Conservation (phyloP, 1,140 invertebrate species). For the Habropoda laboriosa region DNA sequence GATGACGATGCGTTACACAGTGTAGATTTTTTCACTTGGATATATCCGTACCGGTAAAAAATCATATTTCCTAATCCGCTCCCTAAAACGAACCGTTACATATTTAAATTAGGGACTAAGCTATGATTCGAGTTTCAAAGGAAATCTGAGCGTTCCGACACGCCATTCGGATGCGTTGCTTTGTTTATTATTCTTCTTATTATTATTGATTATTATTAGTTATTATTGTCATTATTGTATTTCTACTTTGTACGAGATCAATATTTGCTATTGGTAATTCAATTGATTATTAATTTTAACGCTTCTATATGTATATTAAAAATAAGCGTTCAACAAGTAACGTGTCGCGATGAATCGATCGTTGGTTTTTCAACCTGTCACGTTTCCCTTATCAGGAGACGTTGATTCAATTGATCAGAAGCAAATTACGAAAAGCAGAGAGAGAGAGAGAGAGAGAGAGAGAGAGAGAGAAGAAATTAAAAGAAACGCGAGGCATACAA, state of each 20-base stretch:
- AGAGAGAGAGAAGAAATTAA: not conserved
- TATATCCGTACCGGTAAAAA: too few species aligned
- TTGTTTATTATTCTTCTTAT: conserved; percentile 10
- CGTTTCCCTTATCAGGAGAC: not conserved
- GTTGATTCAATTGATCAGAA: not conserved
- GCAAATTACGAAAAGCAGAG: too few species aligned
- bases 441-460: too few species aligned
- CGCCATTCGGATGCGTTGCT: conserved; percentile 32
- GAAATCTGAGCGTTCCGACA: not conserved
- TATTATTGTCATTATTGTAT: conserved; percentile 9
- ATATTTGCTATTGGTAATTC: conserved; percentile 13
- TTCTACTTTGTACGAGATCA: conserved; percentile 32
- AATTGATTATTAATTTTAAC: conserved; percentile 56
- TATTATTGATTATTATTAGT: not conserved
- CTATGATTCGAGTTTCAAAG: not conserved
- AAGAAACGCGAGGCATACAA: conserved; percentile 15
- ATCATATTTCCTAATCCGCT: not conserved
- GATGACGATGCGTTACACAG: not conserved
- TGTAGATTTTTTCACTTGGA: too few species aligned
- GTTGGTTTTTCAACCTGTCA: conserved; percentile 2
- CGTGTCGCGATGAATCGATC: not conserved
- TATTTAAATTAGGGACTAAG: not conserved
- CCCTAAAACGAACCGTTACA: not conserved
- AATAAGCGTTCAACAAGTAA: not conserved
- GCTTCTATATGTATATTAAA: conserved; percentile 40